Evolutionary conservation across 2,888 invertebrate species (phyloP), one percentile per base, ranked within the genome.

Genomic region (Plagodis dolabraria): DNA sequence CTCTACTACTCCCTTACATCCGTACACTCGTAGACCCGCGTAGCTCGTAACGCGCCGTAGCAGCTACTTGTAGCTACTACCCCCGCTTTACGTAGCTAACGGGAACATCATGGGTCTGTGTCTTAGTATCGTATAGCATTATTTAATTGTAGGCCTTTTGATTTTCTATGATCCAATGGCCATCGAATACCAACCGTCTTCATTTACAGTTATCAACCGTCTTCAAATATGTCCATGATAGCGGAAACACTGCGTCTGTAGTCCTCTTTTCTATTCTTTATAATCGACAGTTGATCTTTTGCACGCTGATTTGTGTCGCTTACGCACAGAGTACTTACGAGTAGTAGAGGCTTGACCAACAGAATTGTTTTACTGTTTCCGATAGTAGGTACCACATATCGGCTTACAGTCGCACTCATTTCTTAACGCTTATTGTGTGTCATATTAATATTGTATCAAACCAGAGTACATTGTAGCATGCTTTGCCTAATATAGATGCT

Each of bases 321-420:
- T 54, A 11, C n/a, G 49, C 58, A 62, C 48, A 48, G 12, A 42
- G 50, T 47, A 12, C 0, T 48, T 36, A 48, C n/a, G 7, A 42
- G 50, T 47, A 12, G 1, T 48, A 48, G 36, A 35, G 7, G 8
- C 45, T 33, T 9, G 12, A 4, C 12, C 0, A 33, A 8, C 0
- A 33, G 9, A 0, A 12, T 45, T 8, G 2, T 45, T 6, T n/a
- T 11, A 2, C 6, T 2, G 22, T 36, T n/a, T 47, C n/a, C 6
- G 8, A 7, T 47, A 11, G 64, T n/a, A n/a, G n/a, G n/a, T 70
- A 72, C 70, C 67, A 63, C 75, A 71, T 69, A 68, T 71, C 69
- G 64, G 70, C 72, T 76, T 69, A 57, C 45, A 53, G 53, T 52
- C 44, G 64, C 63, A 65, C 68, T 68, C 33, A 48, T 49, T 46